phyloP scores from a whole-genome alignment of 2,113 vertebrate species.

The Bombycilla garrulus region DNA sequence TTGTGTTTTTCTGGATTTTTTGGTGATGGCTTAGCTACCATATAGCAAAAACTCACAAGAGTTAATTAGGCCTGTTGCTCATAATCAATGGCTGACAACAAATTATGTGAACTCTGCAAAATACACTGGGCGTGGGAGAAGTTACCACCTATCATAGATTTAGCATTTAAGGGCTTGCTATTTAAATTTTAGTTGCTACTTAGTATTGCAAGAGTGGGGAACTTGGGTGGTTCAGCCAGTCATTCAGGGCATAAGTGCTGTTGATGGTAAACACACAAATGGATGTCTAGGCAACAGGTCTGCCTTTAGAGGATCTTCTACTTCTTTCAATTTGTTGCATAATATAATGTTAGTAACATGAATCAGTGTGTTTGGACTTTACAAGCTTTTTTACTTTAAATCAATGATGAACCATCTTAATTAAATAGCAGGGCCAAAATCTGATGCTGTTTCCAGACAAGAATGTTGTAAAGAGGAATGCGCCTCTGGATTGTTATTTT shows the following conservation, averaged over 20 bases:
- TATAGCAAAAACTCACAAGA: neutral
- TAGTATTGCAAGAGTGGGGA: neutral
- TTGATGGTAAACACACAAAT: neutral
- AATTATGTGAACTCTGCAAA: neutral
- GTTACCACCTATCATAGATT: neutral
- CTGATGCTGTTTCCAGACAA: neutral
- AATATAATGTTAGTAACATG: neutral
- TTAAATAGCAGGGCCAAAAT: neutral
- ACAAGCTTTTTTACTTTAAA: neutral
- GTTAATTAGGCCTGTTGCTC: neutral
- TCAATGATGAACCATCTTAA: neutral
- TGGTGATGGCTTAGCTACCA: neutral
- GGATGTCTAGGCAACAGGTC: neutral
- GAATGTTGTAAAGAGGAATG: neutral
- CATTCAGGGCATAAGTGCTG: neutral
- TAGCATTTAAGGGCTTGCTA: neutral
- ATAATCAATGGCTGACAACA: neutral
- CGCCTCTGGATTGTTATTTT: neutral
- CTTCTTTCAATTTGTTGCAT: neutral
- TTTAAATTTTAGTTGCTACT: neutral
- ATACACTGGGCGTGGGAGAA: neutral
- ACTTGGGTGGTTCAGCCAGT: neutral
- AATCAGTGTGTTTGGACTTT: neutral
- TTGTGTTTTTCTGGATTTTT: neutral
- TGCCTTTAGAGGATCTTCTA: neutral